Base-by-base conservation (phyloP, 2,888 invertebrate species). In the Belgica antarctica region DNA sequence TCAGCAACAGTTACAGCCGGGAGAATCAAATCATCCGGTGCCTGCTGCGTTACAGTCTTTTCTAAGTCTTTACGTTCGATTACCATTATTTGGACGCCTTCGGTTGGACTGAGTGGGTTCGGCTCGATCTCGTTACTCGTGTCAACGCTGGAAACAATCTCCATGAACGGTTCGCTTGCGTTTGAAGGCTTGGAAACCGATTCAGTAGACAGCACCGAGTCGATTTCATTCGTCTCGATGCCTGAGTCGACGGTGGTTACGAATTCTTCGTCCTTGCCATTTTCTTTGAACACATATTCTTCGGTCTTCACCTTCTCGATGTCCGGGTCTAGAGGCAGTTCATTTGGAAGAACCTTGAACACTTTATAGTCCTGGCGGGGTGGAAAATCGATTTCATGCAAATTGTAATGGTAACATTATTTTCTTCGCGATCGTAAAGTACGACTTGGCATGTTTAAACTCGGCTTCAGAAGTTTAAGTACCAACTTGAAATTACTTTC, bases 301-400 rank as follows among this genome's bases (percentile, higher is more conserved):
- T 75, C 73, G 8, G 74, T 68, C 27, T 68, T 74, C 25, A 75
- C 73, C 71, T 74, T 73, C 72, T 74, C 74, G 36, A 75, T 73
- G 65, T 74, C 74, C 17, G 34, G 34, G 4, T 73, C 74, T 22
- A 74, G 72, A 62, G 75, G 74, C n/a, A 74, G 41, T 62, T 74
- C 73, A 47, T 73, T 74, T 68, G 75, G 74, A 8, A 76, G 62
- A 71, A 76, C 74, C 73, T 76, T 76, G 19, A 76, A 70, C 62
- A 74, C 70, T 62, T 72, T 73, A 63, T 75, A 76, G 69, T 76
- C 76, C 75, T 76, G n/a, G n/a, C n/a, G n/a, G n/a, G n/a, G n/a
- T n/a, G n/a, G n/a, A n/a, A n/a, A n/a, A n/a, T 61, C 1, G 69
- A 71, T n/a, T n/a, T n/a, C n/a, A n/a, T n/a, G n/a, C n/a, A n/a